Conservation (phyloP, 2,113 vertebrate genomes). For the Tauraco erythrolophus region DNA sequence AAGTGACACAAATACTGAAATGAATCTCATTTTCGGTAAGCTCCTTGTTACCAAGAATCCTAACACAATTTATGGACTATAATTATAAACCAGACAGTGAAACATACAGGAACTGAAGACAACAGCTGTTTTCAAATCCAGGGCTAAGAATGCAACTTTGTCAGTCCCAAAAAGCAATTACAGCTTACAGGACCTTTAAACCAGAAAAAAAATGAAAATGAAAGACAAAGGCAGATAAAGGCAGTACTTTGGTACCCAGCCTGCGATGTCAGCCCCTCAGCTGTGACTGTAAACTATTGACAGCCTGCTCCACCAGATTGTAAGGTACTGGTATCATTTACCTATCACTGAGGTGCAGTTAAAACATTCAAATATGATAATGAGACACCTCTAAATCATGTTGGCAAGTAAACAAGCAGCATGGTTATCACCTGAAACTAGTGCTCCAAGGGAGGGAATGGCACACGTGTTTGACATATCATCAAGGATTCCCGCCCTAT, state of each 20-base stretch:
- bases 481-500: not conserved
- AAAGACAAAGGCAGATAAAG: not conserved
- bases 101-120: not conserved
- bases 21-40: not conserved
- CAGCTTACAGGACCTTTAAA: not conserved
- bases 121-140: conserved; percentile 20
- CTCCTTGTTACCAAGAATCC: not conserved
- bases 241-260: not conserved
- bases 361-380: not conserved
- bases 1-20: not conserved
- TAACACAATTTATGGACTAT: not conserved
- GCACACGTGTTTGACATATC: not conserved
- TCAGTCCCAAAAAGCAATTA: conserved; percentile 3
- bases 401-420: not conserved
- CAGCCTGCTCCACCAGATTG: not conserved
- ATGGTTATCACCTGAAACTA: not conserved
- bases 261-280: not conserved
- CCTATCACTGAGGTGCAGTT: not conserved
- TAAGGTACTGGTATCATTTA: not conserved
- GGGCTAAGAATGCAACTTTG: not conserved
- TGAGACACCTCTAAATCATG: not conserved
- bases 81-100: conserved; percentile 48
- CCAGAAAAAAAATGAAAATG: not conserved
- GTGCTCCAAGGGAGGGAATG: not conserved
- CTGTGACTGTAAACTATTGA: not conserved